phyloP scores from a whole-genome alignment of 2,888 invertebrate genomes.

The Eumacrocentrus americanus region DNA sequence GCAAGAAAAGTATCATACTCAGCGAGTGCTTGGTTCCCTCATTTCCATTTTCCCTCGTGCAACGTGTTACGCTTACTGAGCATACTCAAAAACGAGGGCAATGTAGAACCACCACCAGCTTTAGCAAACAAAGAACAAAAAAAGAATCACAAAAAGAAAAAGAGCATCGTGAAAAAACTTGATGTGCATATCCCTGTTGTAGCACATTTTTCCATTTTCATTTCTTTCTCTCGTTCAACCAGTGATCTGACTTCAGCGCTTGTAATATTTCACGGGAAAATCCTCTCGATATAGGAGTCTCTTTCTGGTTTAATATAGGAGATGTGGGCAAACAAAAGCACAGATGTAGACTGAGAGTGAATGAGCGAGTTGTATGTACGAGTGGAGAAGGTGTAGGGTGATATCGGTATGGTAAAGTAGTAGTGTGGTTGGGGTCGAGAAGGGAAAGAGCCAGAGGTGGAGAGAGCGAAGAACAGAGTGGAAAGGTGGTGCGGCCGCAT shows the following conservation, averaged over 20 bases:
- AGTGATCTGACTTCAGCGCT: slow-evolving; percentile 28
- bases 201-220: slow-evolving; percentile 25
- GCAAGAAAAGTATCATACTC: slow-evolving; percentile 5
- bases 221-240: slow-evolving; percentile 9
- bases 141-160: slow-evolving; percentile 35
- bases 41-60: slow-evolving; percentile 31
- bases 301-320: slow-evolving; percentile 57
- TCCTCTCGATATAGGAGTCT: slow-evolving; percentile 30
- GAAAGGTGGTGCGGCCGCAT: slow-evolving; percentile 41
- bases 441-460: slow-evolving; percentile 28
- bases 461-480: slow-evolving; percentile 41
- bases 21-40: slow-evolving; percentile 6
- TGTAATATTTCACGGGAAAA: slow-evolving; percentile 38
- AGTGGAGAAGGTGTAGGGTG: slow-evolving; percentile 28
- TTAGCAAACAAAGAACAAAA: slow-evolving; percentile 31
- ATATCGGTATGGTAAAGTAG: not conserved
- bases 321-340: slow-evolving; percentile 60
- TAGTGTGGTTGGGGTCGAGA: slow-evolving; percentile 26
- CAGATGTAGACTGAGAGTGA: slow-evolving; percentile 49
- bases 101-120: not conserved
- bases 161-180: slow-evolving; percentile 34
- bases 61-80: slow-evolving; percentile 34
- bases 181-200: slow-evolving; percentile 25
- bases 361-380: slow-evolving; percentile 44
- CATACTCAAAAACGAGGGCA: slow-evolving; percentile 29